Conservation (phyloP, 2,797 vertebrate species). For the Cyprinodon diabolis region DNA sequence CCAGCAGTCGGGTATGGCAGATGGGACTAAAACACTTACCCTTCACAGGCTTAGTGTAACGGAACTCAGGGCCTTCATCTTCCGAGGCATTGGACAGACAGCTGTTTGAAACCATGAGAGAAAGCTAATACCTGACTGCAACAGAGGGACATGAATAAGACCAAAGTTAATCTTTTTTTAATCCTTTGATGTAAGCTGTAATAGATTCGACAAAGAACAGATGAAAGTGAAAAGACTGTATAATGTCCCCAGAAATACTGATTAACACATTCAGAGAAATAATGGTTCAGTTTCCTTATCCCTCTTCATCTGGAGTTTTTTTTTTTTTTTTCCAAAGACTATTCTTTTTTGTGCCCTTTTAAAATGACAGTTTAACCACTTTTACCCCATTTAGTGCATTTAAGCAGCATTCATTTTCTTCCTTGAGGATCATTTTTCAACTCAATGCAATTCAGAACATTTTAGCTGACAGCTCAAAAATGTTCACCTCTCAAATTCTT, state of each 20-base stretch:
- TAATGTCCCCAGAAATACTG: constrained; percentile 12
- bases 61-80: constrained; percentile 48
- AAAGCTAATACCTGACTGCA: constrained; percentile 60
- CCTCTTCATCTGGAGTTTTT: neutral
- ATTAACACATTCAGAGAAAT: constrained; percentile 19
- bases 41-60: constrained; percentile 38
- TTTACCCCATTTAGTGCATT: constrained; percentile 1
- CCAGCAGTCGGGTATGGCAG: constrained; percentile 35
- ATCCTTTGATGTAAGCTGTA: constrained; percentile 65
- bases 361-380: neutral
- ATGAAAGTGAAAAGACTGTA: constrained; percentile 12
- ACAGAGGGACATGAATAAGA: constrained; percentile 61
- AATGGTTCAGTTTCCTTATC: neutral
- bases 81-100: constrained; percentile 60
- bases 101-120: constrained; percentile 49
- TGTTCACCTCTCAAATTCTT: neutral
- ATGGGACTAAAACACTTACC: constrained; percentile 49
- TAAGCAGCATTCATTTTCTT: constrained; percentile 4
- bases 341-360: neutral
- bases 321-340: constrained; percentile 1
- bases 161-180: constrained; percentile 59
- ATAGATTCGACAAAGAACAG: constrained; percentile 39
- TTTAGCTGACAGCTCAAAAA: constrained; percentile 7
- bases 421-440: constrained; percentile 6
- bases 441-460: constrained; percentile 1